Evolutionary conservation across 2,888 invertebrate genomes (phyloP), one percentile per base, ranked within the genome.

Genomic region (Eristalinus aeneus): DNA sequence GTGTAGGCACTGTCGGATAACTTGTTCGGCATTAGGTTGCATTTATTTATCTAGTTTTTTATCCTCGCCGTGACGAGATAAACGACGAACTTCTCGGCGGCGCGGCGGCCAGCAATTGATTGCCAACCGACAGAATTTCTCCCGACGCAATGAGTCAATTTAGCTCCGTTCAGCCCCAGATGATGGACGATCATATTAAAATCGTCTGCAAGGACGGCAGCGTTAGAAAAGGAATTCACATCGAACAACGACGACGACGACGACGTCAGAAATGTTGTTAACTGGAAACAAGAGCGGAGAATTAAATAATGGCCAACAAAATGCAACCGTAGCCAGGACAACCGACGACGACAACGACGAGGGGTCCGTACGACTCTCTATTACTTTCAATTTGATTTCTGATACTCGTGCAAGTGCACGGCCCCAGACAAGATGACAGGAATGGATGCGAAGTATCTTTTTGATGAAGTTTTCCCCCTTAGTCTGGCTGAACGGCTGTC

Each of bases 361-460:
- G 22, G 68, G 31, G 16, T 16, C 36, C 60, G 11, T 36, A 39
- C 75, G 46, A 54, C 36, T 71, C 54, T 71, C 39, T 56, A 71
- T 82, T 86, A 74, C 78, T 86, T 82, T 71, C 77, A 86, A 86
- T 78, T 86, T 82, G 77, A 82, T 86, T 82, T 74, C 86, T 81
- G 73, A 77, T 86, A 65, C 56, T 63, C 34, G 27, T 56, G 73
- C 60, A 54, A 63, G 54, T 54, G 60, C 27, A 64, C 39, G 67
- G 56, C 61, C 23, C 39, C 46, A 73, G 81, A 61, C 81, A 76
- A 72, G 77, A 78, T 82, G 82, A 82, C 82, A 86, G 46, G 69
- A 86, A 86, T 74, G 61, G 65, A 82, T 82, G 82, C 74, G 77
- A 82, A 58, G 78, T 86, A 86, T 77, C 69, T 82, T 73, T 74